Evolutionary conservation across 2,888 invertebrate genomes (phyloP).

Genomic region (Bibio marci): DNA sequence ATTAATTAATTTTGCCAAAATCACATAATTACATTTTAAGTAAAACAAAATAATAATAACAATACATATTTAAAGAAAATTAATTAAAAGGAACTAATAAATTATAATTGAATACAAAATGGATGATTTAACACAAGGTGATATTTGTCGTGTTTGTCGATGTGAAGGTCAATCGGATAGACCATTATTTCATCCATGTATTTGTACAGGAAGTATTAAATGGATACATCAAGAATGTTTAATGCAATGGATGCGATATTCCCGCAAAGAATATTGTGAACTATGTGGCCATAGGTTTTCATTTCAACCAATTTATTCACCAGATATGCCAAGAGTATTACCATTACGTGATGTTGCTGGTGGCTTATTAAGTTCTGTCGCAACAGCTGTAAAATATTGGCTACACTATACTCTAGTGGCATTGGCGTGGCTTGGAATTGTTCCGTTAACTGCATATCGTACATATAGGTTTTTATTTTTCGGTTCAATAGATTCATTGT

Average conservation of each 20-base stretch:
- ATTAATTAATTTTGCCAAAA: no score
- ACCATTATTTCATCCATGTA: slow-evolving; percentile 94
- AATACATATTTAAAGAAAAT: no score
- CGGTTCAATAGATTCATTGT: slow-evolving; percentile 69
- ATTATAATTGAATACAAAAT: no score
- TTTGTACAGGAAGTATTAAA: slow-evolving; percentile 97
- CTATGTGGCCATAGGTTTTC: slow-evolving; percentile 94
- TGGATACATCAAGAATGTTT: slow-evolving; percentile 98
- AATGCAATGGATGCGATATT: slow-evolving; percentile 98
- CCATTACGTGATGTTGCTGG: slow-evolving; percentile 85
- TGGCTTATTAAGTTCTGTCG: slow-evolving; percentile 75
- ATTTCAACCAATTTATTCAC: slow-evolving; percentile 98
- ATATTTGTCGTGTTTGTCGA: slow-evolving; percentile 95
- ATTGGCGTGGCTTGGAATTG: slow-evolving; percentile 91
- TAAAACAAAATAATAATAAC: no score
- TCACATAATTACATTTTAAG: no score
- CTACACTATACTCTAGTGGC: slow-evolving; percentile 93
- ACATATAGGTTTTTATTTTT: slow-evolving; percentile 88
- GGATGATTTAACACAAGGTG: slow-evolving; percentile 37
- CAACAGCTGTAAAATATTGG: slow-evolving; percentile 91
- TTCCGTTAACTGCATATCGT: slow-evolving; percentile 89
- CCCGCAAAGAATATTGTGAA: slow-evolving; percentile 96
- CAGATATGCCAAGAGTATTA: slow-evolving; percentile 96
- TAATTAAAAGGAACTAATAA: no score
- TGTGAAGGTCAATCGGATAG: slow-evolving; percentile 85